phyloP scores from a whole-genome alignment of 2,888 invertebrate species.

The Beris morrisii region DNA sequence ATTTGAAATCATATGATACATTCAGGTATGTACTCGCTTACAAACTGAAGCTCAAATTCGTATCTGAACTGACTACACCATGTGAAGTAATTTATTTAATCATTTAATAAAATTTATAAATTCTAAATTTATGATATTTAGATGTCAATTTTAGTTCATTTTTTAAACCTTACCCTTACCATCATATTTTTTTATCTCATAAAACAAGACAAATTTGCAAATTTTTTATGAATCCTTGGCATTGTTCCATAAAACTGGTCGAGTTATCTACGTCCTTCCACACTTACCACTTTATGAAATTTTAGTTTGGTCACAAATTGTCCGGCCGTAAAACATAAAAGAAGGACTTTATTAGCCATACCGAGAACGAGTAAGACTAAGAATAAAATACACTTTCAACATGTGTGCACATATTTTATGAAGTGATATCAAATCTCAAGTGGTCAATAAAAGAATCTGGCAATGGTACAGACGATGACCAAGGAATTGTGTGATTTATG shows the following conservation, averaged over 20 bases:
- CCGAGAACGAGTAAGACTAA: not conserved
- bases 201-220: conserved; percentile 14
- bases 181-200: not conserved
- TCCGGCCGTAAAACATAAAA: conserved; percentile 35
- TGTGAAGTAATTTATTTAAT: too few relatives aligned
- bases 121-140: too few relatives aligned
- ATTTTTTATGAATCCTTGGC: conserved; percentile 11
- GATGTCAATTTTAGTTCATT: too few relatives aligned
- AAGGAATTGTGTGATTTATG: too few relatives aligned
- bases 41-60: too few relatives aligned
- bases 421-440: conserved; percentile 39
- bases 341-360: conserved; percentile 27
- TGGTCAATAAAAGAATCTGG: conserved; percentile 38
- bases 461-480: conserved; percentile 30
- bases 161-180: too few relatives aligned
- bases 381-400: conserved; percentile 33
- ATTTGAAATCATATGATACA: too few relatives aligned
- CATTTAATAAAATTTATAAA: too few relatives aligned
- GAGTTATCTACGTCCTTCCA: conserved; percentile 19
- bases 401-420: conserved; percentile 39
- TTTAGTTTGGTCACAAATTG: conserved; percentile 37
- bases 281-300: conserved; percentile 36
- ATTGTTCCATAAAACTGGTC: conserved; percentile 8
- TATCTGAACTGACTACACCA: too few relatives aligned
- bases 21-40: too few relatives aligned